A percentile compares a stretch with the other conserved stretches of the same genome.
These are phyloP conservation scores for Leucophora obtusa DNA, from an alignment of 2,888 invertebrate genomes.

Conservation along the genomic window DNA sequence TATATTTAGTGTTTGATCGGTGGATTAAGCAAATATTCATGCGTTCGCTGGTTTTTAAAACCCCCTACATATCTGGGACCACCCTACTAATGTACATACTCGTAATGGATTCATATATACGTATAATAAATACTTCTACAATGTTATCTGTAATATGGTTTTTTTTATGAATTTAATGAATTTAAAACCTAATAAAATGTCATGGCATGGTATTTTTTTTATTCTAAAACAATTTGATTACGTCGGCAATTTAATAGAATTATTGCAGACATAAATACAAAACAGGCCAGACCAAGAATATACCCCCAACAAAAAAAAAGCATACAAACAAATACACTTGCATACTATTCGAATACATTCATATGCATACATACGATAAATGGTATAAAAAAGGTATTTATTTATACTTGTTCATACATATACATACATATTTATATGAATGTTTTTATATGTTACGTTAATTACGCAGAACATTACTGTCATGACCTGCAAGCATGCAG, in stretches of 20 bases:
- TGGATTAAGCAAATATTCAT: too few species aligned
- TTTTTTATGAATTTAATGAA: conserved; percentile 35
- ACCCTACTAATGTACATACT: not conserved
- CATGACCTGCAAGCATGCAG: conserved; percentile 33
- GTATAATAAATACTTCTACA: conserved; percentile 5
- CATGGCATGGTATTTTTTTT: conserved; percentile 23
- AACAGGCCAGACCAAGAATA: conserved; percentile 10
- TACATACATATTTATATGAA: not conserved
- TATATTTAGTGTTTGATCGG: too few species aligned
- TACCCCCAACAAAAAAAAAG: conserved; percentile 25
- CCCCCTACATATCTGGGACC: not conserved
- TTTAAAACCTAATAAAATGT: conserved; percentile 55
- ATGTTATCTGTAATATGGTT: conserved; percentile 46
- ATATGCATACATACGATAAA: not conserved
- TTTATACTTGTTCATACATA: too few species aligned
- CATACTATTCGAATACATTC: not conserved
- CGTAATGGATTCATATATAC: not conserved
- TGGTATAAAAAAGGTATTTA: not conserved
- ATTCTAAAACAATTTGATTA: conserved; percentile 31
- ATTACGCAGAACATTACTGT: conserved; percentile 7
- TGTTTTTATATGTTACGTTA: conserved; percentile 5
- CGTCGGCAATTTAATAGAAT: conserved; percentile 55
- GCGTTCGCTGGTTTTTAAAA: too few species aligned
- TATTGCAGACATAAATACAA: conserved; percentile 44
- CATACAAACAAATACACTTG: conserved; percentile 21